A percentile compares a stretch with the other conserved stretches of the same genome.
phyloP scores from a whole-genome alignment of 2,797 vertebrate species.

The Aldrovandia affinis region DNA sequence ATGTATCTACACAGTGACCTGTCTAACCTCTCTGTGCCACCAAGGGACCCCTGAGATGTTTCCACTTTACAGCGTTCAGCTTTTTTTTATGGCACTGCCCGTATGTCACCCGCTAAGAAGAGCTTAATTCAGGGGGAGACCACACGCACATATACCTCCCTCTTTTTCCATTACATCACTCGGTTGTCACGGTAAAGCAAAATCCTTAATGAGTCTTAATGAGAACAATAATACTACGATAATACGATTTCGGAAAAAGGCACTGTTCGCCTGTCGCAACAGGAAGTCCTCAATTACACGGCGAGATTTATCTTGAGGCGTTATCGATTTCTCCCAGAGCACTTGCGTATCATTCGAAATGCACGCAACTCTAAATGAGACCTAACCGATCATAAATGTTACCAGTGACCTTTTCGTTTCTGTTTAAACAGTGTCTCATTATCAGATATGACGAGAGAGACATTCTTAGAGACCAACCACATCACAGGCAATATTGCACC shows the following conservation, averaged over 20 bases:
- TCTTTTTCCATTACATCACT: neutral
- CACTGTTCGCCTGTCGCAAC: neutral
- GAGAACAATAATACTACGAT: neutral
- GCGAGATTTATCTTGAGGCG: neutral
- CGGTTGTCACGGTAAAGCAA: neutral
- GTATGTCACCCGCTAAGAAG: neutral
- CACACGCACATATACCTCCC: neutral
- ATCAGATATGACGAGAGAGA: neutral
- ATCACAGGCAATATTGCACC: constrained; percentile 11
- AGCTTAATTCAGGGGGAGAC: neutral
- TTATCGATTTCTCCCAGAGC: neutral
- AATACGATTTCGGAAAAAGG: neutral
- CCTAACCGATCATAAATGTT: neutral
- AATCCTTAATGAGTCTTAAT: neutral
- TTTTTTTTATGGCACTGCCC: neutral
- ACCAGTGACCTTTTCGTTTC: constrained; percentile 6
- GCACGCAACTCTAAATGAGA: neutral
- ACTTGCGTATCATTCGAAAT: constrained; percentile 6
- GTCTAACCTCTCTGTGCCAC: neutral
- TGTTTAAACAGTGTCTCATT: constrained; percentile 4
- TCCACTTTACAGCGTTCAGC: neutral
- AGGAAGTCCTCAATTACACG: constrained; percentile 12
- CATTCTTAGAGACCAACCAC: constrained; percentile 8
- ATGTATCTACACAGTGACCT: neutral
- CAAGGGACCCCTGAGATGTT: neutral